A percentile compares a stretch with the other conserved stretches of the same genome.
Evolutionary conservation across 2,113 vertebrate species (phyloP).

Genomic region (Platysternon megacephalum): DNA sequence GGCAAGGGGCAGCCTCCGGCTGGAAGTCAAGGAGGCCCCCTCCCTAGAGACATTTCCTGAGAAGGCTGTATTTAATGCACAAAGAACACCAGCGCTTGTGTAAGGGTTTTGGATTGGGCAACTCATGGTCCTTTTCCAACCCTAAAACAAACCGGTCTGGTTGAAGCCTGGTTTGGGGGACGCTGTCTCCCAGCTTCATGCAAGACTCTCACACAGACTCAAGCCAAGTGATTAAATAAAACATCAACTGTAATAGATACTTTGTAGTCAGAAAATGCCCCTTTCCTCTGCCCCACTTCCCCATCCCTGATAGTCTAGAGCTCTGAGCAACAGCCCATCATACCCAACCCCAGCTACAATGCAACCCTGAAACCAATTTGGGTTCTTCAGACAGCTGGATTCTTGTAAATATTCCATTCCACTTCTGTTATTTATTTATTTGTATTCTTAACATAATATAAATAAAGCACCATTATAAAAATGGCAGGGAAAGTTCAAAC

Average conservation of each 20-base stretch:
- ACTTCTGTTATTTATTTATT: conserved; percentile 63
- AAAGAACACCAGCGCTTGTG: fast-evolving
- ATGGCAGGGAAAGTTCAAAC: conserved; percentile 83
- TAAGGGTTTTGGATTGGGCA: background rate
- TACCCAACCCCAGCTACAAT: background rate
- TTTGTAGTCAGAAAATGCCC: background rate
- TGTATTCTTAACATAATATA: conserved; percentile 73
- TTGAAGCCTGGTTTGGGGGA: fast-evolving
- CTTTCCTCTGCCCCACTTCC: fast-evolving
- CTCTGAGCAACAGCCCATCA: background rate
- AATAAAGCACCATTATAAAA: conserved; percentile 79
- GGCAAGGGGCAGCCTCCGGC: background rate
- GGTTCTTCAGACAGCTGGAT: fast-evolving
- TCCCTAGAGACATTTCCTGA: background rate
- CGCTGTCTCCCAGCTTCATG: fast-evolving
- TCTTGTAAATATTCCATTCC: conserved; percentile 7
- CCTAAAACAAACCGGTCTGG: too few species aligned
- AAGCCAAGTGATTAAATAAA: background rate
- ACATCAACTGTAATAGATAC: background rate
- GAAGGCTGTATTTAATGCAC: background rate
- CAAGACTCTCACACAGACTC: background rate
- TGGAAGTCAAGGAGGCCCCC: fast-evolving
- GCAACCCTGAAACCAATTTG: fast-evolving
- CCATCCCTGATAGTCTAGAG: background rate
- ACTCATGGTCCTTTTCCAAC: fast-evolving